phyloP scores from a whole-genome alignment of 2,888 invertebrate genomes.

The Exocentrus adspersus region DNA sequence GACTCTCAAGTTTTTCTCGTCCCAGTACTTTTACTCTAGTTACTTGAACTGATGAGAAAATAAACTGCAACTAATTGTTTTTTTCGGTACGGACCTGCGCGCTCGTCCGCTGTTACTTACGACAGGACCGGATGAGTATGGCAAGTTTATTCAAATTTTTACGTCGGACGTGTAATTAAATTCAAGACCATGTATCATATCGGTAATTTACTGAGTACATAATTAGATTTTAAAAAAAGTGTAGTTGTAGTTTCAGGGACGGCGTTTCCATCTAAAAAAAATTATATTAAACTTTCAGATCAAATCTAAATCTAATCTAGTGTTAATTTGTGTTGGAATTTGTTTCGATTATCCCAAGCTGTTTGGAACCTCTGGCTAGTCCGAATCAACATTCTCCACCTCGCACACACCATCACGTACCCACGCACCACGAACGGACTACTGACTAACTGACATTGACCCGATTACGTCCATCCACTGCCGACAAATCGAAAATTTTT shows the following conservation, averaged over 20 bases:
- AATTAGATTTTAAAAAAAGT: slow-evolving; percentile 7
- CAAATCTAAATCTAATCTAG: too few species aligned
- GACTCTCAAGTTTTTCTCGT: too few species aligned
- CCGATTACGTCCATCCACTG: slow-evolving; percentile 27
- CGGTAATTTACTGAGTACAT: too few species aligned
- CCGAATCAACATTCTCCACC: not conserved
- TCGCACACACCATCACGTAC: not conserved
- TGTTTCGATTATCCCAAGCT: too few species aligned
- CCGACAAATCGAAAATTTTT: slow-evolving; percentile 27
- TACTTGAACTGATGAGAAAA: too few species aligned
- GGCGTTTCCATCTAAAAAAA: too few species aligned
- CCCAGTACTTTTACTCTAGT: too few species aligned
- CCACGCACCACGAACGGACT: slow-evolving; percentile 15
- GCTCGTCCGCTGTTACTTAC: not conserved
- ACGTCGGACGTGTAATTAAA: slow-evolving; percentile 5
- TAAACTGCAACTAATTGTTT: too few species aligned
- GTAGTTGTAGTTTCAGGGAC: not conserved
- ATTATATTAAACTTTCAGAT: too few species aligned
- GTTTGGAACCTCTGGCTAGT: not conserved
- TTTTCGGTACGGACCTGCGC: not conserved
- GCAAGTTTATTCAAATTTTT: slow-evolving; percentile 6
- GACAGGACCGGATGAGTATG: slow-evolving; percentile 7
- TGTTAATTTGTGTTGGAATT: too few species aligned
- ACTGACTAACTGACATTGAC: slow-evolving; percentile 34
- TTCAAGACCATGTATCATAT: slow-evolving; percentile 6